Conservation (phyloP, 2,113 vertebrate genomes). For the Rutilus rutilus region DNA sequence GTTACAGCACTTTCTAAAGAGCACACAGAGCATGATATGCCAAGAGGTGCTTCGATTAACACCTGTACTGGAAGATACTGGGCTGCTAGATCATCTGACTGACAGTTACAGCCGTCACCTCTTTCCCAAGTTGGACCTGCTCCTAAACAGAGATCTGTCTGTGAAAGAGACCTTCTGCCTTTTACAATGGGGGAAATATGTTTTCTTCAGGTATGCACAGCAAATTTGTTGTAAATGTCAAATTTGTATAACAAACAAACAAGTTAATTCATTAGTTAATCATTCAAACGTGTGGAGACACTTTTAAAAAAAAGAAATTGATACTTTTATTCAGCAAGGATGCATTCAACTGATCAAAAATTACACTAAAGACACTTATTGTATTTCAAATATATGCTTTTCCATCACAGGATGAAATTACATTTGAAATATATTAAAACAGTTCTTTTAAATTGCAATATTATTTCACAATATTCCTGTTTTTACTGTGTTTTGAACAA, state of each 20-base stretch:
- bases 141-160: conserved; percentile 52
- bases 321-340: background rate
- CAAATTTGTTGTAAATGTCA: background rate
- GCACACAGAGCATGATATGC: background rate
- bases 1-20: conserved; percentile 36
- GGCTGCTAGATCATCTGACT: conserved; percentile 16
- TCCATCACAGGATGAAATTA: background rate
- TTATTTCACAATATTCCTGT: background rate
- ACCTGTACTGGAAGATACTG: background rate
- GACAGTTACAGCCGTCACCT: conserved; percentile 48
- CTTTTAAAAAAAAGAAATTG: background rate
- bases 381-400: background rate
- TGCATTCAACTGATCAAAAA: background rate
- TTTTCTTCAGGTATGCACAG: conserved; percentile 62
- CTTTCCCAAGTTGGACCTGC: conserved; percentile 34
- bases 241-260: background rate
- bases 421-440: background rate
- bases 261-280: background rate
- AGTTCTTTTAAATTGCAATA: background rate
- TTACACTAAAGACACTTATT: background rate
- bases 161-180: conserved; percentile 34
- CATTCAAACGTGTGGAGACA: background rate
- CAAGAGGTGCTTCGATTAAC: conserved; percentile 20
- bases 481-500: background rate
- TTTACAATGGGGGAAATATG: conserved; percentile 52